These are phyloP conservation scores for Sitobion miscanthi DNA, from an alignment of 1,140 invertebrate genomes.

Conservation along the genomic window DNA sequence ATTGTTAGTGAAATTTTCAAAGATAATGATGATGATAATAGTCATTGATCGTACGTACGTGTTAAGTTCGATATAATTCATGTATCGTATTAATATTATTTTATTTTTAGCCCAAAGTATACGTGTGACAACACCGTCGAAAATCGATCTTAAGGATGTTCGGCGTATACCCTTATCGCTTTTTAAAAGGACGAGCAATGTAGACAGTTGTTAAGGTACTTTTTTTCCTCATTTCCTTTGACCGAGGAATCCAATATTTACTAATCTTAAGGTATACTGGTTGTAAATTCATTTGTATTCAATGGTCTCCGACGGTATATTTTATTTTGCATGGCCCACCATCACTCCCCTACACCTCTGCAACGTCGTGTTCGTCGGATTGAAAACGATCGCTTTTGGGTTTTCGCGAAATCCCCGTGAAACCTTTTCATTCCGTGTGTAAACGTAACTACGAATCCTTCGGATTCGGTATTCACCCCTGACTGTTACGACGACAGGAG, in stretches of 20 bases:
- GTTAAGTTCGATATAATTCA: not conserved
- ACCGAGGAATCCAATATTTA: slow-evolving; percentile 4
- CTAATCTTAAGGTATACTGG: not conserved
- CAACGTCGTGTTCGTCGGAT: not conserved
- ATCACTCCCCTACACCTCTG: not conserved
- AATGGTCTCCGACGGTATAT: not conserved
- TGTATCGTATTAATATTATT: not conserved
- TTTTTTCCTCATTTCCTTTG: not conserved
- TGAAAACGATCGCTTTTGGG: slow-evolving; percentile 38
- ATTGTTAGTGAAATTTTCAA: not conserved
- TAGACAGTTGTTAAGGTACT: not conserved
- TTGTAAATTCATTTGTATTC: slow-evolving; percentile 37
- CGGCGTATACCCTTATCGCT: not conserved
- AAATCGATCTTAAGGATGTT: not conserved
- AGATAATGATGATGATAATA: not conserved
- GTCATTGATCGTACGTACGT: not conserved
- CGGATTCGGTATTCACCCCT: not conserved
- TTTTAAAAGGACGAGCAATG: not conserved
- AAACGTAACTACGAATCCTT: slow-evolving; percentile 36
- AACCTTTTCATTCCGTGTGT: slow-evolving; percentile 18
- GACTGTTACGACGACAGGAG: not conserved
- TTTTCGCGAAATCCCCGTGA: slow-evolving; percentile 9
- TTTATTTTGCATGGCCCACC: not conserved
- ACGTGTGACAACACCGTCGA: not conserved
- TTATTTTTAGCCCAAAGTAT: not conserved